Evolutionary conservation across 2,888 invertebrate species (phyloP).

Genomic region (Disparrhopalites patrizii): DNA sequence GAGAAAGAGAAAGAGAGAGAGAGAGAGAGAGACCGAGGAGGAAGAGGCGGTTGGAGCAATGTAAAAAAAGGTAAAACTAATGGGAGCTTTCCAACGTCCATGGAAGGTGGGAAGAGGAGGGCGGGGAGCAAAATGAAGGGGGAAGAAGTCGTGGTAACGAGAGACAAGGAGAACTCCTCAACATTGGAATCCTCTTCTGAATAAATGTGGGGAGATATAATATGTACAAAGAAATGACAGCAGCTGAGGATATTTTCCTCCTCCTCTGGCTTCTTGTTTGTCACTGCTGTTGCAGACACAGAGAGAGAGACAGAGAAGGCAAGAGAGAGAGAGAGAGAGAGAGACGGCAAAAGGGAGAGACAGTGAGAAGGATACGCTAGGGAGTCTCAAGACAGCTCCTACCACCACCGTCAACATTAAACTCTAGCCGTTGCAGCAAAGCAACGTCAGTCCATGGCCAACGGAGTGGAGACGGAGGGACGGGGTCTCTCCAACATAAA

Average conservation of each 20-base stretch:
- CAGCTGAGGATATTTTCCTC: not conserved
- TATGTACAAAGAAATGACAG: conserved; percentile 1
- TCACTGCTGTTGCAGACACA: conserved; percentile 1
- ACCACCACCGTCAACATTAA: too few species aligned
- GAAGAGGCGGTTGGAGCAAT: not conserved
- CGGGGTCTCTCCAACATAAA: conserved; percentile 15
- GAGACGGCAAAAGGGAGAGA: too few species aligned
- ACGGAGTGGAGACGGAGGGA: conserved; percentile 18
- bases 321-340: too few species aligned
- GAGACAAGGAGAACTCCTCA: too few species aligned
- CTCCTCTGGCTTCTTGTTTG: conserved; percentile 1
- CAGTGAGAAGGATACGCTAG: too few species aligned
- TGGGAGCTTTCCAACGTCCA: not conserved
- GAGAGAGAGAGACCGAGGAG: too few species aligned
- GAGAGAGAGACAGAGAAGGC: not conserved
- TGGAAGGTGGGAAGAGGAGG: conserved; percentile 6
- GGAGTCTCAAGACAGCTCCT: too few species aligned
- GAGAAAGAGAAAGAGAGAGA: too few species aligned
- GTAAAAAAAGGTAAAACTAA: too few species aligned
- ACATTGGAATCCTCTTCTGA: too few species aligned
- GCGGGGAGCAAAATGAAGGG: not conserved
- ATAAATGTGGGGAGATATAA: not conserved
- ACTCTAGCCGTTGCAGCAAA: not conserved
- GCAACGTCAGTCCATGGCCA: conserved; percentile 11
- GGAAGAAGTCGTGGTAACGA: too few species aligned